Conservation (phyloP, 2,888 invertebrate species). For the Eutolmus rufibarbis region DNA sequence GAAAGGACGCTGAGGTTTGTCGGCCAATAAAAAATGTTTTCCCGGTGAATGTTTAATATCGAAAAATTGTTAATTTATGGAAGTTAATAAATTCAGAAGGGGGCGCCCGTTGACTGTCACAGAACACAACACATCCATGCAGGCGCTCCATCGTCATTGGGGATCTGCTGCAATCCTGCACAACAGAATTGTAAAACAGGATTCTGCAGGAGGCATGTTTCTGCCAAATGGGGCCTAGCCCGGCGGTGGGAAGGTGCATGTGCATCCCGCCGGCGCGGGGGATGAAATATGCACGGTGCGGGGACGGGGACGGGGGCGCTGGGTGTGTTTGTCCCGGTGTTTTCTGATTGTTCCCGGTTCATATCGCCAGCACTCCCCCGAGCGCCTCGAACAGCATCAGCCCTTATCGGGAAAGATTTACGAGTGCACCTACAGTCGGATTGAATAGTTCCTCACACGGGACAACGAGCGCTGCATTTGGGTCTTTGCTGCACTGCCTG, state of each 20-base stretch:
- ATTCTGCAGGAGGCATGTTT: neutral
- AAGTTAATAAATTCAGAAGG: constrained; percentile 34
- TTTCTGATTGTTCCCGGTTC: neutral
- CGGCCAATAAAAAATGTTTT: neutral
- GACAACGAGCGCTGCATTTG: neutral
- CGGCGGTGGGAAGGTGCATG: neutral
- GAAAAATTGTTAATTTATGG: constrained; percentile 38
- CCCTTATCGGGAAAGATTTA: neutral
- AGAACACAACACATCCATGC: neutral
- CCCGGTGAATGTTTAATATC: neutral
- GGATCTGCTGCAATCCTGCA: neutral
- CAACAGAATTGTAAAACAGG: neutral
- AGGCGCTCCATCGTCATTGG: neutral
- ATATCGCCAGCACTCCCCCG: neutral
- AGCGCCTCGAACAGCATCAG: neutral
- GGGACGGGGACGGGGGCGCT: neutral
- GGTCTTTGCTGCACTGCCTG: neutral
- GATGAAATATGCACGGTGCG: neutral
- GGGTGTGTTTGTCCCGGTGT: neutral
- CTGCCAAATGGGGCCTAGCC: neutral
- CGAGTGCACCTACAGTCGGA: neutral
- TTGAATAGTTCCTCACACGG: neutral
- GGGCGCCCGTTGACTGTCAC: neutral
- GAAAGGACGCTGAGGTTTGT: neutral
- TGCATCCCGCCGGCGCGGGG: neutral